phyloP scores from a whole-genome alignment of 2,888 invertebrate genomes.

The Uropetala carovei region DNA sequence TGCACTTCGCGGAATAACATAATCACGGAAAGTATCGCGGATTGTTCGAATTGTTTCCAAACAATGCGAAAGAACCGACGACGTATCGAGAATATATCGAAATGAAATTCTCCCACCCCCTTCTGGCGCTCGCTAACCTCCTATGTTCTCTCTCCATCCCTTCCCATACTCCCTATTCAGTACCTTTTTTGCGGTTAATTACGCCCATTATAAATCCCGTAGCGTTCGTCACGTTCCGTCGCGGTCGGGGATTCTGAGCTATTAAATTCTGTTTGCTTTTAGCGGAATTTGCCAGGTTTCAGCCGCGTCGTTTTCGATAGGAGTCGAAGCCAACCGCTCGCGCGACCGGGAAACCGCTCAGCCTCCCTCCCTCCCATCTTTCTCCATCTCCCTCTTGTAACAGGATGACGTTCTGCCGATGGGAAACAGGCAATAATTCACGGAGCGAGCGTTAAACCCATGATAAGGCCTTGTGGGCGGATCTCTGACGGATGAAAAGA shows the following conservation, averaged over 20 bases:
- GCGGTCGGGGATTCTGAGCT: not conserved
- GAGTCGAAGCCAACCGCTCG: not conserved
- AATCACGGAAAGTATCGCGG: not conserved
- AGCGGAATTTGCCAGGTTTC: not conserved
- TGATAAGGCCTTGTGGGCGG: not conserved
- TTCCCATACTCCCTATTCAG: not conserved
- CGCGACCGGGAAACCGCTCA: not conserved
- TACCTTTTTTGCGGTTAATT: not conserved
- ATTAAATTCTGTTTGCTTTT: constrained; percentile 1
- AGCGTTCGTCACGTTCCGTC: not conserved
- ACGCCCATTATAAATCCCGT: not conserved
- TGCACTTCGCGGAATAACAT: too few relatives aligned
- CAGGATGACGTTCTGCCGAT: too few relatives aligned
- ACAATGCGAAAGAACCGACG: not conserved
- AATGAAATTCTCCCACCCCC: too few relatives aligned
- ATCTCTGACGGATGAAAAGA: too few relatives aligned
- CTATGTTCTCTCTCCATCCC: too few relatives aligned
- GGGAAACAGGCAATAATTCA: not conserved
- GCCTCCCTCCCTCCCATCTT: too few relatives aligned
- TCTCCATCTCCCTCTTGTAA: too few relatives aligned
- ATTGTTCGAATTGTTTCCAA: not conserved
- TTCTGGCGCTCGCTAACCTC: too few relatives aligned
- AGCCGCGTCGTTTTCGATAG: not conserved
- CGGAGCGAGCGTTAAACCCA: not conserved
- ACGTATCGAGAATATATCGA: not conserved